A percentile compares a stretch with the other conserved stretches of the same genome.
These are phyloP conservation scores for Periophthalmus modestus DNA, from an alignment of 2,113 vertebrate genomes.

Conservation along the genomic window DNA sequence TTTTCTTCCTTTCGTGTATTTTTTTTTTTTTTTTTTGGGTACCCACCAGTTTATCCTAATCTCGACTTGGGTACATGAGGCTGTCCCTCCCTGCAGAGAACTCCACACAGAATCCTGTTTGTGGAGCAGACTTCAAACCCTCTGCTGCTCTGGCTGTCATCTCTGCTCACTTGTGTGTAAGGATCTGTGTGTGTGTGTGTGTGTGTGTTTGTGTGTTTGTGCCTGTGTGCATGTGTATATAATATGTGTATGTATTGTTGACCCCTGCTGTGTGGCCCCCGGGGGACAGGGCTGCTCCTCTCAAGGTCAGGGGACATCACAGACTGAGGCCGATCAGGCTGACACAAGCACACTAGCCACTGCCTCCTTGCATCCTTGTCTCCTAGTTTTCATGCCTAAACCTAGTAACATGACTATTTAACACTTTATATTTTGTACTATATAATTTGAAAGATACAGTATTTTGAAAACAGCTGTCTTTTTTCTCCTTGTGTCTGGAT, in stretches of 20 bases:
- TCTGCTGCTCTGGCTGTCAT: neutral
- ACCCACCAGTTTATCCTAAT: too few species aligned
- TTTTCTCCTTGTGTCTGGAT: too few species aligned
- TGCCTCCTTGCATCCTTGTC: neutral
- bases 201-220: slow-evolving; percentile 8
- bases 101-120: slow-evolving; percentile 2
- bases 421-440: too few species aligned
- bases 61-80: neutral
- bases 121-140: slow-evolving; percentile 5
- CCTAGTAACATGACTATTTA: too few species aligned
- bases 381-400: neutral
- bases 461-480: too few species aligned
- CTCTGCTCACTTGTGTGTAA: neutral
- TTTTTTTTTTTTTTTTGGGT: too few species aligned
- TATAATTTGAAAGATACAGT: too few species aligned
- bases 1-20: too few species aligned
- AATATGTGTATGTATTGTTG: neutral
- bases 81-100: neutral
- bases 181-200: neutral
- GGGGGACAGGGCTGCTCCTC: slow-evolving; percentile 14
- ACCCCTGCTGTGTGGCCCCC: slow-evolving; percentile 21
- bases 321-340: slow-evolving; percentile 35
- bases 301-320: slow-evolving; percentile 62
- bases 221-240: neutral
- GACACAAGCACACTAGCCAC: slow-evolving; percentile 25